phyloP scores from a whole-genome alignment of 2,113 vertebrate species.

The Rallus limicola region DNA sequence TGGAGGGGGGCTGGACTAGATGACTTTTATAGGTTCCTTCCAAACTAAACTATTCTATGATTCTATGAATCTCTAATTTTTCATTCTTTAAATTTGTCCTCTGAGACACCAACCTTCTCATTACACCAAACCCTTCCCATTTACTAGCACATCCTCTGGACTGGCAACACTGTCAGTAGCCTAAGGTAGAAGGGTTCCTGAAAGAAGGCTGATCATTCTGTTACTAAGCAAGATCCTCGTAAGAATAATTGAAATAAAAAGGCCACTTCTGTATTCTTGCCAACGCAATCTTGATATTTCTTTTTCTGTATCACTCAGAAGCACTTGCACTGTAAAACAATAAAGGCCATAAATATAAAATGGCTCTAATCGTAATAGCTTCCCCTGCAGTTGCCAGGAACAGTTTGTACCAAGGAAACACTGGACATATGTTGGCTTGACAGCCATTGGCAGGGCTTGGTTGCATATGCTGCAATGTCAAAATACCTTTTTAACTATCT shows the following conservation, averaged over 20 bases:
- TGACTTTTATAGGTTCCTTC: too few species aligned
- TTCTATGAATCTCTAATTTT: background rate
- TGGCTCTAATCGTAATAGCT: background rate
- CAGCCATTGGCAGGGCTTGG: background rate
- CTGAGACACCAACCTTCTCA: background rate
- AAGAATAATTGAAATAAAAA: background rate
- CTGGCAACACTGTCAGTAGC: background rate
- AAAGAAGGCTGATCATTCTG: background rate
- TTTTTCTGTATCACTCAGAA: background rate
- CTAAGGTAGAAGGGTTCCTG: background rate
- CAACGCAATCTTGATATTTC: background rate
- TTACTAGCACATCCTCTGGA: background rate
- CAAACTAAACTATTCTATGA: too few species aligned
- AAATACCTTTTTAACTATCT: conserved; percentile 21
- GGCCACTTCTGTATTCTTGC: background rate
- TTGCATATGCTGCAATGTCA: conserved; percentile 11
- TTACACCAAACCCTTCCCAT: background rate
- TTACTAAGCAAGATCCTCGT: background rate
- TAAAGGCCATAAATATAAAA: background rate
- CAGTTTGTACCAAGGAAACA: conserved; percentile 23
- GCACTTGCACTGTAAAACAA: background rate
- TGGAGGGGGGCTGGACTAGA: too few species aligned
- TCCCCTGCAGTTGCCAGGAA: background rate
- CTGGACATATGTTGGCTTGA: conserved; percentile 9
- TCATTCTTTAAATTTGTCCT: background rate